Evolutionary conservation across 2,888 invertebrate species (phyloP), one percentile per base, ranked within the genome.

Genomic region (Drosophila rellima): DNA sequence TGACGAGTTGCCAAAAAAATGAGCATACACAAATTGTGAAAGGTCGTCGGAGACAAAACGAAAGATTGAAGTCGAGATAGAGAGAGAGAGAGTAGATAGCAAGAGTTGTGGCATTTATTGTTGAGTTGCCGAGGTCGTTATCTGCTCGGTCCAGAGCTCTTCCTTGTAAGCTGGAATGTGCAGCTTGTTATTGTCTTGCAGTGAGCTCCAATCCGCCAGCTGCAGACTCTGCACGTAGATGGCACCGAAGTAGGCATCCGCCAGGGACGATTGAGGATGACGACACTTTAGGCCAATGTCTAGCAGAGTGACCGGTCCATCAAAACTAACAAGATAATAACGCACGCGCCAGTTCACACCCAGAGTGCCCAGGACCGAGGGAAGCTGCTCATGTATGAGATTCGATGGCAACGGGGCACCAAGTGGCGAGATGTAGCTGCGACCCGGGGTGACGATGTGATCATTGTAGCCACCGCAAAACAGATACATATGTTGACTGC

Each of bases 231-330:
- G 82, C 4, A 91, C 72, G 60, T 87, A 91, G 23, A 92, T 67
- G 37, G 91, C 91, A 4, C 92, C 92, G 17, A 92, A 59, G 29
- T 86, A 78, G 0, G 89, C 88, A 2, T 51, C 56, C 13, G 80
- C 70, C 1, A 51, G 51, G 3, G 62, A 55, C 0, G 47, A 2
- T 10, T 61, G 59, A 0, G 64, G 39, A 1, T 70, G 70, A 0
- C 84, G 82, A 47, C 85, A 89, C n/a, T 88, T 72, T 0, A 91
- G 59, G 0, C 92, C 92, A 23, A 92, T 88, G 69, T 92, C 92
- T 57, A 83, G 76, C 0, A 92, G 74, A 3, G 73, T 64, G 3
- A 91, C 78, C 8, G 80, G 68, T 18, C 80, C 85, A 67, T 90
- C 85, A 59, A 92, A 91, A 5, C 74, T 78, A 3, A 78, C 52